Base-by-base conservation (phyloP, 2,888 invertebrate species). In the Drosophila siamana region DNA sequence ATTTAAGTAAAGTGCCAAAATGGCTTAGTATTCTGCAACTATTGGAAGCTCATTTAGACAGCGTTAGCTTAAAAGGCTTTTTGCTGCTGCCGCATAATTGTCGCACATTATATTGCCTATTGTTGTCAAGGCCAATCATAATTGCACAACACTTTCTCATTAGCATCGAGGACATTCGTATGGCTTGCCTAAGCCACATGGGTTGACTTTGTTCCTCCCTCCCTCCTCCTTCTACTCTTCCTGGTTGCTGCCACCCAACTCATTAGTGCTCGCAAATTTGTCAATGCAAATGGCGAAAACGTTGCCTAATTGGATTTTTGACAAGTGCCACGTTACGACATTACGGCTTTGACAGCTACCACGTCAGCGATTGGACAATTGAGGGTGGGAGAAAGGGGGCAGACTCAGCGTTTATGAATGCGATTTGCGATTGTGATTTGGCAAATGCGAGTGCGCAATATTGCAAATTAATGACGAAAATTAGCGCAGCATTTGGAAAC, bases 271-370 rank as follows among this genome's bases (percentile, higher is more conserved):
- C 51, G 50, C 52, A 47, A 79, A 67, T 68, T 68, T 69, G 76
- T 54, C 67, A 66, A 65, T 78, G 72, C 64, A 67, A 78, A 60
- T 60, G 54, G 46, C 70, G 50, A 65, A 64, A 69, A 64, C 46
- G 68, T 63, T 28, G 74, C 69, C 71, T 82, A 81, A 81, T 81
- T 81, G 80, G 74, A 80, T 80, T 82, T 82, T 80, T 80, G 82
- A 80, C 63, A 74, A 72, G 72, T 74, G 63, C 48, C 46, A 57
- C 41, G 56, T 41, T 47, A 63, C 43, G 75, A 46, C 36, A 38
- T 38, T 41, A 41, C 40, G 30, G 16, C 57, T 48, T 48, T 59
- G 47, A 62, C 68, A 59, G 62, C 43, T n/a, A n/a, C n/a, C n/a
- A n/a, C n/a, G n/a, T n/a, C 43, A 41, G 26, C 50, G 51, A 67